A percentile compares a stretch with the other conserved stretches of the same genome.
phyloP scores from a whole-genome alignment of 2,113 vertebrate species.

The Syngnathoides biaculeatus region DNA sequence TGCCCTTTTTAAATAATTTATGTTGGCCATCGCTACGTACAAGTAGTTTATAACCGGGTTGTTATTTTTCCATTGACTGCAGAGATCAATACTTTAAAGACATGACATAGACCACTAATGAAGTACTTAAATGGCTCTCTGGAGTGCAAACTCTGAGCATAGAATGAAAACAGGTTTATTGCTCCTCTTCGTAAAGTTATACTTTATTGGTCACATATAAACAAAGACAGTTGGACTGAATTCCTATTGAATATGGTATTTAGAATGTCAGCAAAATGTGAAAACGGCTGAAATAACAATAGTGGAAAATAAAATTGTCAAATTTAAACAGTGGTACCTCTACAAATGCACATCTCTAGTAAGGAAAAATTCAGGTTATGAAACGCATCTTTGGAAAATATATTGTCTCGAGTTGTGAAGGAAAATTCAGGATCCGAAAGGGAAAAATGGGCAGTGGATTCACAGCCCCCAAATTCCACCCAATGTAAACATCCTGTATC shows the following conservation, averaged over 20 bases:
- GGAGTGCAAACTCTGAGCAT: conserved; percentile 59
- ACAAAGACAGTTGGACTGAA: conserved; percentile 9
- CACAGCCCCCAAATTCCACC: no score
- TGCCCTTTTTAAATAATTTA: conserved; percentile 99
- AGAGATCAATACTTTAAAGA: conserved; percentile 92
- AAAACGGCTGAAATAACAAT: background rate
- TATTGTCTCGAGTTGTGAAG: no score
- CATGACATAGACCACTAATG: conserved; percentile 81
- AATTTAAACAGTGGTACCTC: no score
- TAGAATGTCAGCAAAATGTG: background rate
- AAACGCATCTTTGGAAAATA: no score
- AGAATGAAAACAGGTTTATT: conserved; percentile 51
- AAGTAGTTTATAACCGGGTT: conserved; percentile 96
- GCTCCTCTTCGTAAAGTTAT: conserved; percentile 29
- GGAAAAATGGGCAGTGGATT: no score
- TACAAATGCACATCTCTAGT: no score
- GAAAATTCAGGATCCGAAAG: no score
- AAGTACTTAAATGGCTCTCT: conserved; percentile 76
- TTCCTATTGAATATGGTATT: conserved; percentile 7
- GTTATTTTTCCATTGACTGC: conserved; percentile 98
- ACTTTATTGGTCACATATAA: conserved; percentile 17
- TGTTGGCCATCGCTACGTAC: conserved; percentile 93
- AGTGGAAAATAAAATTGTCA: background rate
- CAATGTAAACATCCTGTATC: no score
- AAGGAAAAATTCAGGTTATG: no score